Base-by-base conservation (phyloP, 2,797 vertebrate genomes). In the Danio albolineatus region DNA sequence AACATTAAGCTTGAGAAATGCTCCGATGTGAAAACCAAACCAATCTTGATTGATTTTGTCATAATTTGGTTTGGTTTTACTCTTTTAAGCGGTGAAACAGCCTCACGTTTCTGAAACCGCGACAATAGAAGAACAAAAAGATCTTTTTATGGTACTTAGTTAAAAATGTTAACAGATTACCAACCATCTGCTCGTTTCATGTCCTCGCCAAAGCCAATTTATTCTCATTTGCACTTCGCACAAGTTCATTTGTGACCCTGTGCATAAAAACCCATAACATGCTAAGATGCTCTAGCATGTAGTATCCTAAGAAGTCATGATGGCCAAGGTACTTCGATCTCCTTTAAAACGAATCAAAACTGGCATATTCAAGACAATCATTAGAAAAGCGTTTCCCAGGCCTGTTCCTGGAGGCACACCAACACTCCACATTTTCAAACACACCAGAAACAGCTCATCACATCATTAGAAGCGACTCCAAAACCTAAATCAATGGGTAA, bases 301-400 rank as follows among this genome's bases (percentile, higher is more conserved):
- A 76, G 60, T 59, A 51, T 56, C 46, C 65, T 51, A 28, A 56
- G 39, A 62, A 61, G 53, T 71, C 39, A 76, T 44, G 51, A 69
- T 80, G 10, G 57, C 51, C 49, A 59, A 10, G 0, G 46, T 74
- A 53, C 54, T 13, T 46, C 61, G 6, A n/a, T 14, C 6, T 10
- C 13, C 9, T 84, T 61, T 19, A 69, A 51, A 48, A 39, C 17
- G 43, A 54, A 64, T 46, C 38, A 74, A 6, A 71, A 44, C 46
- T 62, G 77, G 57, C 69, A 57, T 61, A 61, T 66, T 44, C 16
- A 76, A 77, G 76, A 83, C 76, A 83, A 82, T 76, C 67, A 83
- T 56, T 43, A 59, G 12, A 57, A 54, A 53, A 54, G 28, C 28
- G 28, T 28, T 28, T 28, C 28, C 3, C 28, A 1, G 1, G 1